Conservation (phyloP, 2,797 vertebrate genomes). For the Jordanella pulchra region DNA sequence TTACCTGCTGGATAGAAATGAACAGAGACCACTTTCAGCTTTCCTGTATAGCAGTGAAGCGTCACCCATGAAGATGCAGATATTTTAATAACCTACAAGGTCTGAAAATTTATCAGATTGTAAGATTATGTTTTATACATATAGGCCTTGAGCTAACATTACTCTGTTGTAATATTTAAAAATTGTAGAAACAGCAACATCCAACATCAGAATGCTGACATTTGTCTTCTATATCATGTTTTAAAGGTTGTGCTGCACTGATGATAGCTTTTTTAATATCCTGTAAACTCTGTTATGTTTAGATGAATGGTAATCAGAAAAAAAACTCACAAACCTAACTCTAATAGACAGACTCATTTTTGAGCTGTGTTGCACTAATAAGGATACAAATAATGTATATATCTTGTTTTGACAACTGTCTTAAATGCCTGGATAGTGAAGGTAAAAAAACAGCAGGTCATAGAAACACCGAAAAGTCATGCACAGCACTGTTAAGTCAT, state of each 20-base stretch:
- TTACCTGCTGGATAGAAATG: too few relatives aligned
- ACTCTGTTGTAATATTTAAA: neutral
- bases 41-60: too few relatives aligned
- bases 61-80: neutral
- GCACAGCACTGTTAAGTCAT: constrained; percentile 40
- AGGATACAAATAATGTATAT: constrained; percentile 13
- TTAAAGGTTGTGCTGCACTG: neutral
- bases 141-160: neutral
- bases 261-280: neutral
- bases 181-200: neutral
- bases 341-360: neutral
- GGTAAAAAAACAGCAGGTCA: constrained; percentile 38
- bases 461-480: constrained; percentile 27
- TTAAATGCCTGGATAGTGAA: constrained; percentile 21
- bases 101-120: neutral
- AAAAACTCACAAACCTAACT: constrained; percentile 13
- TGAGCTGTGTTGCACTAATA: constrained; percentile 20
- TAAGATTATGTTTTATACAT: neutral
- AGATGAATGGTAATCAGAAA: constrained; percentile 4
- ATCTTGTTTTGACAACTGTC: constrained; percentile 30
- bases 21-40: too few relatives aligned
- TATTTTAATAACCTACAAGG: neutral
- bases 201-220: neutral
- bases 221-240: neutral
- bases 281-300: neutral